Base-by-base conservation (phyloP, 2,113 vertebrate genomes). In the Aspiorhynchus laticeps region DNA sequence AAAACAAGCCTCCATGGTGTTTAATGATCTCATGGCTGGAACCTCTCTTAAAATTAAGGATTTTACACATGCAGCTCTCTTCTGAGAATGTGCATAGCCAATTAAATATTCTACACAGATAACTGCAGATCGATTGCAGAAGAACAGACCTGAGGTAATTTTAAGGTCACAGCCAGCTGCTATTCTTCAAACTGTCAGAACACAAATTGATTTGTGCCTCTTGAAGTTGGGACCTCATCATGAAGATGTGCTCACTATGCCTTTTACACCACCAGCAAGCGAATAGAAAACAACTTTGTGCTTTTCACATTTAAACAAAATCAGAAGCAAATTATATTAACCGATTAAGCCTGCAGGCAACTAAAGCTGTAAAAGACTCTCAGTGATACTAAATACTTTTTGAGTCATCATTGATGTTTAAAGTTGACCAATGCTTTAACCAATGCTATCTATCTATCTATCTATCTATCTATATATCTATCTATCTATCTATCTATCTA, bases 141-240 rank as follows among this genome's bases (percentile, higher is more conserved):
- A 75, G 88, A 88, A 80, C 67, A 83, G 83, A 75, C 87, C 85
- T 81, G 83, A 86, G 85, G 85, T 85, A 88, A 89, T 87, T 85
- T 88, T 88, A 89, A 89, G 90, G 88, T 89, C 87, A 87, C 83
- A 80, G 85, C 78, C 80, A 81, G 71, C 86, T 85, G 90, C 87
- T 88, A 84, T 91, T 89, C 80, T 88, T 89, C 85, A 91, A 87
- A 85, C 77, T 91, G 87, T 87, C 88, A 87, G 83, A 87, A 87
- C 74, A 56, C 31, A 84, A 86, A 90, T 90, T 89, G 88, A 90
- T 90, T 86, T 80, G 84, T 88, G 86, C 53, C 81, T 84, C 76
- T 71, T 83, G 80, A 83, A 63, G 80, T 78, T 81, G 43, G 14
- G 24, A 80, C 61, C 67, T 61, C 73, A 80, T 86, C 84, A 73